Evolutionary conservation across 1,140 invertebrate genomes (phyloP).

Genomic region (Lepidurus couesii): DNA sequence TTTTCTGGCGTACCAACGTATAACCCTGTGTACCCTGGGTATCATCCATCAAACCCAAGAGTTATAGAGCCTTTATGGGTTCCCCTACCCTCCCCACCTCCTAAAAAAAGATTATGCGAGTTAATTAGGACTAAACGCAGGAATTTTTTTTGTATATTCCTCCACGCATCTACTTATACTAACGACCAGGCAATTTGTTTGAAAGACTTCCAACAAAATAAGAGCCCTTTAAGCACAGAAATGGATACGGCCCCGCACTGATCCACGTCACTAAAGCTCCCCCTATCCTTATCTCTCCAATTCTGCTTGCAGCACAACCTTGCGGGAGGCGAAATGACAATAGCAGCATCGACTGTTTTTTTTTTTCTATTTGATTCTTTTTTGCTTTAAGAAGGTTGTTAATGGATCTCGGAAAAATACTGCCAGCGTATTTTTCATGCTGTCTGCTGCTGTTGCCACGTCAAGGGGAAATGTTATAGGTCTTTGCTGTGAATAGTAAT

Average conservation of each 20-base stretch:
- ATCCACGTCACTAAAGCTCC: no score
- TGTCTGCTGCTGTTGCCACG: neutral
- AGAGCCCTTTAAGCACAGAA: no score
- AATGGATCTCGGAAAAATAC: conserved; percentile 6
- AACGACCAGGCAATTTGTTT: no score
- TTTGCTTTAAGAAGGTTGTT: neutral
- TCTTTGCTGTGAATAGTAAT: neutral
- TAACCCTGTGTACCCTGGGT: neutral
- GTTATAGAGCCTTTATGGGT: neutral
- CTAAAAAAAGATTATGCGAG: neutral
- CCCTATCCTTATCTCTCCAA: no score
- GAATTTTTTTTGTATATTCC: no score
- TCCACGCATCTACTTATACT: no score
- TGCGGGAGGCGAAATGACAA: neutral
- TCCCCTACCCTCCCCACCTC: neutral
- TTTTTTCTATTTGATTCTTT: neutral
- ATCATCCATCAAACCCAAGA: conserved; percentile 4
- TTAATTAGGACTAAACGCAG: no score
- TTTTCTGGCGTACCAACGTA: neutral
- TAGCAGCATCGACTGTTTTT: neutral
- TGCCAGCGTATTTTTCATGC: neutral
- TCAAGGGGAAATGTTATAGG: neutral
- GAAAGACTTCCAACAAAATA: no score
- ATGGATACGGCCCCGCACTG: no score
- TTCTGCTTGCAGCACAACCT: no score